Evolutionary conservation across 2,797 vertebrate species (phyloP), one percentile per base, ranked within the genome.

Genomic region (Eulemur mongoz): DNA sequence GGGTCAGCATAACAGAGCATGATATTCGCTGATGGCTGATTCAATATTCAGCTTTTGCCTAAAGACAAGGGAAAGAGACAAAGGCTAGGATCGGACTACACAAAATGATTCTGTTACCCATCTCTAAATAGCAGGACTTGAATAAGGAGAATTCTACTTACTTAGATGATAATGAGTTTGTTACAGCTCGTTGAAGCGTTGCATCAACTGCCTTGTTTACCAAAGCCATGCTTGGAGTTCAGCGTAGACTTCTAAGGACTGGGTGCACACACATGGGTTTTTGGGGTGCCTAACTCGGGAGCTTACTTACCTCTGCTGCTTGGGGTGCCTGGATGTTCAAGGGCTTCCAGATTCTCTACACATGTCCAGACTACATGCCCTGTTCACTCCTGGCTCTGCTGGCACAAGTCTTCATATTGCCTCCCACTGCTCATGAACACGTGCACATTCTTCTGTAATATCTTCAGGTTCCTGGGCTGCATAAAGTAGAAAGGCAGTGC

Each of bases 31-130:
- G 83, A 59, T 65, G 83, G 63, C 48, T 35, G 38, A 94, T 93
- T 86, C 61, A 59, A 20, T 80, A 73, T 93, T 84, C 43, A 43
- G 69, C 43, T 94, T 93, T 91, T 96, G 78, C 59, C 70, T 86
- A 81, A 95, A 78, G 50, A 27, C n/a, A 5, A 91, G 83, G 17
- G 40, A 38, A 88, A 78, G 40, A 88, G 73, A 83, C 52, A 40
- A 82, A 96, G 32, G 11, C 57, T 69, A 40, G 38, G 40, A 43
- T 12, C 45, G 30, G 43, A 13, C 11, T 13, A 13, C 18, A 23
- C 35, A 20, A 63, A 63, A 45, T 32, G 78, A 75, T n/a, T 86
- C 67, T 87, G 20, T 75, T 73, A 50, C 22, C 40, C 12, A 25
- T n/a, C 30, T 52, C 7, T 52, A 63, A 35, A 43, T 8, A 59